Conservation (phyloP, 2,888 invertebrate species). For the Phengaris alcon region DNA sequence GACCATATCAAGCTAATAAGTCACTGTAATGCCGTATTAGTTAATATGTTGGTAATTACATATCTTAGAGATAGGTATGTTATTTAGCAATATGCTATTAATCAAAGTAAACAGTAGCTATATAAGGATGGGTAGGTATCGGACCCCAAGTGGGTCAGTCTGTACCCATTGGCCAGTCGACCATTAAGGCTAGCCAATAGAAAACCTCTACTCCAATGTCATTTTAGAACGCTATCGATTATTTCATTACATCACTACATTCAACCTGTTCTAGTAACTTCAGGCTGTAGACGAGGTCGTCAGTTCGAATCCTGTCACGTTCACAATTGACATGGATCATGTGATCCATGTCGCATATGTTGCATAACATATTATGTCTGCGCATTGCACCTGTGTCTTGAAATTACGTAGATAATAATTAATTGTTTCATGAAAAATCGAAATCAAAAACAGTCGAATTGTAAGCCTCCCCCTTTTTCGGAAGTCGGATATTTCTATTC, state of each 20-base stretch:
- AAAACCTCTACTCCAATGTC: conserved; percentile 33
- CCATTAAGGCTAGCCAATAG: conserved; percentile 35
- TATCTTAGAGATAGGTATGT: conserved; percentile 15
- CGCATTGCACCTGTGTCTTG: neutral
- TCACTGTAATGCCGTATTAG: conserved; percentile 5
- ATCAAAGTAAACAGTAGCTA: conserved; percentile 31
- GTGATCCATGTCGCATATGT: conserved; percentile 7
- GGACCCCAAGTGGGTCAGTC: conserved; percentile 35
- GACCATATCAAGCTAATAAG: neutral
- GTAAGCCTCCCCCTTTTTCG: too few species aligned
- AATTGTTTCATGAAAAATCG: too few species aligned
- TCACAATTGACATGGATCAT: conserved; percentile 3
- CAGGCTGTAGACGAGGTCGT: conserved; percentile 16
- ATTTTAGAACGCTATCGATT: conserved; percentile 25
- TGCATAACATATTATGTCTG: neutral
- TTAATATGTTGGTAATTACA: conserved; percentile 7
- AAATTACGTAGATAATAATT: too few species aligned
- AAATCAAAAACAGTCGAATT: too few species aligned
- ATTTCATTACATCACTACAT: conserved; percentile 12
- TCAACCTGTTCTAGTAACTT: neutral
- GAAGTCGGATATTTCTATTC: too few species aligned
- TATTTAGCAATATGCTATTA: conserved; percentile 26
- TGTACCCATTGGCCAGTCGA: conserved; percentile 36
- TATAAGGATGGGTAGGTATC: conserved; percentile 37
- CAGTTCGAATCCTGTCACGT: conserved; percentile 1